Evolutionary conservation across 1,140 invertebrate species (phyloP).

Genomic region (Melipona quadrifasciata): DNA sequence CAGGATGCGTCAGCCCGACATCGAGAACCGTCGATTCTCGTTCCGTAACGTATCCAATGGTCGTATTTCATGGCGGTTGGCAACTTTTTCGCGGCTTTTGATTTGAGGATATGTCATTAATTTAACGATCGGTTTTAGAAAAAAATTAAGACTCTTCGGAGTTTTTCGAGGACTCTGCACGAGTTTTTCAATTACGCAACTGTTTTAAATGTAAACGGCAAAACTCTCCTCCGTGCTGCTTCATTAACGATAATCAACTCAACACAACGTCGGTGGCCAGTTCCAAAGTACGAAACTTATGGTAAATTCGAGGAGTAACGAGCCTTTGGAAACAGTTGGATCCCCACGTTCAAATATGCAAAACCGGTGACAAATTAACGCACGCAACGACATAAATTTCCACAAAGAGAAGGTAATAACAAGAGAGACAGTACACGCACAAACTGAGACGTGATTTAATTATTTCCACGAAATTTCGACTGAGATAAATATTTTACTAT

Average conservation of each 20-base stretch:
- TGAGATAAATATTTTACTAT: conserved; percentile 24
- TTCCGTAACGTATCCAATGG: neutral
- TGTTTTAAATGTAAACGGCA: neutral
- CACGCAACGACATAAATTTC: conserved; percentile 12
- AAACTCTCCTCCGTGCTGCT: neutral
- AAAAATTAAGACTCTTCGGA: too few relatives aligned
- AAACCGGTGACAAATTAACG: conserved; percentile 20
- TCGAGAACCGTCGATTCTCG: conserved; percentile 3
- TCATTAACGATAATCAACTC: too few relatives aligned
- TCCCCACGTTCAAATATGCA: neutral
- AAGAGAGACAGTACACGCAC: too few relatives aligned
- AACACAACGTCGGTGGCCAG: neutral
- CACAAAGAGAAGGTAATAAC: conserved; percentile 12
- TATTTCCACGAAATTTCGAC: neutral
- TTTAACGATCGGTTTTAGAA: too few relatives aligned
- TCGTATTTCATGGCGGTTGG: conserved; percentile 10
- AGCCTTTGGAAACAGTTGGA: conserved; percentile 10
- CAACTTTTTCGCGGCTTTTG: too few relatives aligned
- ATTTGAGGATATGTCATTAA: neutral
- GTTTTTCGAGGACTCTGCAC: too few relatives aligned
- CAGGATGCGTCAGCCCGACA: neutral
- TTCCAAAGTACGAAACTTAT: neutral
- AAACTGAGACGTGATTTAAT: conserved; percentile 6
- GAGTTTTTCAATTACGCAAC: neutral
- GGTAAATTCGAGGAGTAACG: neutral